Base-by-base conservation (phyloP, 2,113 vertebrate genomes). In the Albula glossodonta region DNA sequence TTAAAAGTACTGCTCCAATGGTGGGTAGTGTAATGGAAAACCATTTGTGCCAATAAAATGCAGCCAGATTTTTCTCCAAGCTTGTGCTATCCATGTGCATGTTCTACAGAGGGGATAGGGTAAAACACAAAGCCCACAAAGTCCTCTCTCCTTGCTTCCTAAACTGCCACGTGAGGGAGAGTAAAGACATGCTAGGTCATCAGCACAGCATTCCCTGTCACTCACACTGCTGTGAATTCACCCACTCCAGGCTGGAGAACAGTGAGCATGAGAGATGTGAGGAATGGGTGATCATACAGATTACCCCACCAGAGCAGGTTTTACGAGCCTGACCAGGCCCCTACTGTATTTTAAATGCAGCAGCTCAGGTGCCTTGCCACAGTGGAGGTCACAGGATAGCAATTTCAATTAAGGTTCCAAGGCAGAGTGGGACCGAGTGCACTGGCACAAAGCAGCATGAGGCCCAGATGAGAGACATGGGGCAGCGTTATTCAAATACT, bases 401-500 rank as follows among this genome's bases (percentile, higher is more conserved):
- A 79, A 79, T 85, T 57, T 85, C 74, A 57, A 77, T 49, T 78
- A 50, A 85, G 77, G 15, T 79, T 49, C 17, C 83, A 51, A 57
- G 52, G 66, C 51, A 53, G 78, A 52, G 49, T 19, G 48, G 78
- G 52, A 4, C 12, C 12, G 41, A 25, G 56, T 19, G 84, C 52
- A n/a, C 6, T 9, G 56, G 52, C 17, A 63, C 19, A 49, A 41
- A 88, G 81, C 63, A 60, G 63, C 85, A 80, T 84, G 84, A 84
- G 81, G 50, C 66, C 80, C n/a, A 51, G 77, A 83, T 87, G 41
- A 86, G 77, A 84, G 60, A 10, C 78, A 86, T 66, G 78, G 86
- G 82, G 88, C 86, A 82, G 56, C 86, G 86, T 86, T 84, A 89
- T 88, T 74, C 74, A 88, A 86, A 91, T 48, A 56, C 52, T 60